These are phyloP conservation scores for Otus sunia DNA, from an alignment of 2,113 vertebrate species.

Conservation along the genomic window DNA sequence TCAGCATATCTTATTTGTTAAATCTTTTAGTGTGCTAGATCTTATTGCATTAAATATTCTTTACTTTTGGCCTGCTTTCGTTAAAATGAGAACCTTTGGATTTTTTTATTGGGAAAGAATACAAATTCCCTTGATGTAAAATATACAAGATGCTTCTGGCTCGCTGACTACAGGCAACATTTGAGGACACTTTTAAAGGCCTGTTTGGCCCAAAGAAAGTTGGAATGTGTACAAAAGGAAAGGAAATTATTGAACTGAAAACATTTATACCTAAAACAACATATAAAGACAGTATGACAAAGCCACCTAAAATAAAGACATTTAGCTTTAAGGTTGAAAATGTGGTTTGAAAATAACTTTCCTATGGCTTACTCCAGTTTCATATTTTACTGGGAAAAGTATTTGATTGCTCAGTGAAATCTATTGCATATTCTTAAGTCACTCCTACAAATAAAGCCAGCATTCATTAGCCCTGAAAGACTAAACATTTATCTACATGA, in stretches of 20 bases:
- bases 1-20: background rate
- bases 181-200: background rate
- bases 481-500: background rate
- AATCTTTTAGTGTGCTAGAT: background rate
- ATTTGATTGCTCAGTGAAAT: background rate
- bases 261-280: background rate
- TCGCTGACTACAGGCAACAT: background rate
- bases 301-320: background rate
- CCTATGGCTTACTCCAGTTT: background rate
- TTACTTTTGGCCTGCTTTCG: background rate
- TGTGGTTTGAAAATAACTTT: background rate
- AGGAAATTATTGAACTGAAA: background rate
- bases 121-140: background rate
- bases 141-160: background rate
- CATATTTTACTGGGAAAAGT: background rate
- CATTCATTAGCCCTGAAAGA: background rate
- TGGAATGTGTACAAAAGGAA: background rate
- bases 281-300: background rate
- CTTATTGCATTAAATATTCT: background rate
- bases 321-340: background rate
- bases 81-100: background rate
- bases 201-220: background rate
- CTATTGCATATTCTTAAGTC: background rate
- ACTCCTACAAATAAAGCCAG: background rate
- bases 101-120: background rate